Evolutionary conservation across 2,113 vertebrate species (phyloP).

Genomic region (Puffinus mauretanicus): DNA sequence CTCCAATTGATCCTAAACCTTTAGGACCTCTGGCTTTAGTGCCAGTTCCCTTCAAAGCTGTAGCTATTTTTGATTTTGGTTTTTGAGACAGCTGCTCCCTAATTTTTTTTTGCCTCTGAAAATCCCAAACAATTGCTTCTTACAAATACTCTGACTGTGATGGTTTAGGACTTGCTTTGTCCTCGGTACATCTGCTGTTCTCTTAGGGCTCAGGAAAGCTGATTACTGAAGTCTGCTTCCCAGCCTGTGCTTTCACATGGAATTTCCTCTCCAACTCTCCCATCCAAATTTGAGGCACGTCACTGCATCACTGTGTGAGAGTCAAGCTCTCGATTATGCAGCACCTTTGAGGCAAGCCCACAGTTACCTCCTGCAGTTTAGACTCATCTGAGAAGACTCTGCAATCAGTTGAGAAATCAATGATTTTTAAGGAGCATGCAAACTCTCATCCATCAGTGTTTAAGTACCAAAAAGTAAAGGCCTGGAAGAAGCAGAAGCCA

Average conservation of each 20-base stretch:
- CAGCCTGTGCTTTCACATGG: background rate
- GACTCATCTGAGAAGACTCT: background rate
- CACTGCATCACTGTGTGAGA: background rate
- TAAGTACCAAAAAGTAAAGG: background rate
- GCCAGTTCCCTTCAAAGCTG: background rate
- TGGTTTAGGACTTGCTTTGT: background rate
- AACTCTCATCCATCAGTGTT: background rate
- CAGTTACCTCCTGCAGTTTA: background rate
- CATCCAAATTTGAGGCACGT: background rate
- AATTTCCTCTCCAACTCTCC: background rate
- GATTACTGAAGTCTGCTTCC: background rate
- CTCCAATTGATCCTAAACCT: background rate
- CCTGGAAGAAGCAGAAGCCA: background rate
- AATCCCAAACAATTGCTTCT: constrained; percentile 33
- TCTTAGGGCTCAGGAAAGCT: background rate
- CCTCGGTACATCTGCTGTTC: constrained; percentile 7
- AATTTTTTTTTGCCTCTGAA: background rate
- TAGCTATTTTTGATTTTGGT: background rate
- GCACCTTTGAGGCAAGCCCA: background rate
- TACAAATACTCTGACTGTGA: background rate
- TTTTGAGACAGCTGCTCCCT: constrained; percentile 36
- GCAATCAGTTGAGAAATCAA: background rate
- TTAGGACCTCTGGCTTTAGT: background rate
- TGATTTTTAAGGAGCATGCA: background rate
- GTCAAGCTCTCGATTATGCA: background rate